These are phyloP conservation scores for Tadarida brasiliensis DNA, from an alignment of 2,797 vertebrate species.

Conservation along the genomic window DNA sequence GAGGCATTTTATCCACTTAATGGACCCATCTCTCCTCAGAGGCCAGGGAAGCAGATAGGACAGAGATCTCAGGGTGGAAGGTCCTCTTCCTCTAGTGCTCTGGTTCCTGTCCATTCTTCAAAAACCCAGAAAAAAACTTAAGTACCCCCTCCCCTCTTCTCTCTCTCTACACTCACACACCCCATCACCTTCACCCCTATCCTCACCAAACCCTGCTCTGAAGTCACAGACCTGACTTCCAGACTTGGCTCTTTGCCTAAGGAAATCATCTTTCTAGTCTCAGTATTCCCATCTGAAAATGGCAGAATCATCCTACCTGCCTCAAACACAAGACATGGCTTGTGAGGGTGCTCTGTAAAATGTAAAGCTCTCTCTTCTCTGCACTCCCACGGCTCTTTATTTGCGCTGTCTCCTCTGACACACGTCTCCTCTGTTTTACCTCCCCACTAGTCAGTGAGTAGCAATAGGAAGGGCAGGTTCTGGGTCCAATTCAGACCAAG, in stretches of 20 bases:
- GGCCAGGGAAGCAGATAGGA: background rate
- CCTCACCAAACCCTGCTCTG: background rate
- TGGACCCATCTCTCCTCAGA: background rate
- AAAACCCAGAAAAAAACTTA: background rate
- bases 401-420: background rate
- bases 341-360: background rate
- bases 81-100: background rate
- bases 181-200: background rate
- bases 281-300: background rate
- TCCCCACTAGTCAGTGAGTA: background rate
- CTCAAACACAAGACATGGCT: background rate
- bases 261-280: slow-evolving; percentile 43
- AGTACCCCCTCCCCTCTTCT: background rate
- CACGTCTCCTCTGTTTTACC: background rate
- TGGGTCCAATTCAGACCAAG: slow-evolving; percentile 22
- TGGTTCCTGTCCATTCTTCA: background rate
- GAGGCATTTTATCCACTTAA: background rate
- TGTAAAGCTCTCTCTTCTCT: background rate
- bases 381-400: background rate
- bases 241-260: background rate
- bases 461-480: background rate
- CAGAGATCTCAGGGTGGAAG: background rate
- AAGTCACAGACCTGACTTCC: slow-evolving; percentile 40
- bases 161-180: background rate
- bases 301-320: background rate